These are phyloP conservation scores for Hydrozoanthus gracilis DNA, from an alignment of 92 coral and sea anemone genomes.

Conservation along the genomic window DNA sequence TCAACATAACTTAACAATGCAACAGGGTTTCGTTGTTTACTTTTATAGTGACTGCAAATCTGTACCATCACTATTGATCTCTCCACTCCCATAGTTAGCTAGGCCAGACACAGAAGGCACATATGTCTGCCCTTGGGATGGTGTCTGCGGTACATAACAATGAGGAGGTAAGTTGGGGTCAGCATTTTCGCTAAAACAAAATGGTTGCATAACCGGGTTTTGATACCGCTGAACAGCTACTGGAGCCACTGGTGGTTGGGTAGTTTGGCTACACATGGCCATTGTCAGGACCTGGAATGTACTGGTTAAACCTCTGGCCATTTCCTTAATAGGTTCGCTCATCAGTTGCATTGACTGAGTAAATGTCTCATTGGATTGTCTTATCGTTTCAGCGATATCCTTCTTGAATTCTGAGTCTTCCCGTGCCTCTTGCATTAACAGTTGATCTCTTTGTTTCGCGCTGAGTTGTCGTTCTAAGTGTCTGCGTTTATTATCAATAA, in stretches of 20 bases:
- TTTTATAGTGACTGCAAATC: conserved; percentile 26
- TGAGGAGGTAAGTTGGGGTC: neutral
- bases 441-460: neutral
- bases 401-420: conserved; percentile 22
- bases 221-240: neutral
- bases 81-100: conserved; percentile 17
- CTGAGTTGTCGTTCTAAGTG: neutral
- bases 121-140: conserved; percentile 27
- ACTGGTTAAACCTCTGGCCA: conserved; percentile 10
- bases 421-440: conserved; percentile 11
- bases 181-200: neutral
- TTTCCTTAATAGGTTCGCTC: conserved; percentile 26
- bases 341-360: conserved; percentile 17
- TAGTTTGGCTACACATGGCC: conserved; percentile 1
- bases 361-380: conserved; percentile 35
- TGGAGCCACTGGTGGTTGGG: neutral
- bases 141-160: conserved; percentile 7
- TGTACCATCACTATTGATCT: conserved; percentile 15
- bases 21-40: no score
- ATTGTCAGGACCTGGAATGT: conserved; percentile 21
- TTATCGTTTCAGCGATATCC: conserved; percentile 23
- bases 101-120: conserved; percentile 18
- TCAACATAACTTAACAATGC: no score
- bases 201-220: neutral
- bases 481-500: neutral